Evolutionary conservation across 2,888 invertebrate species (phyloP).

Genomic region (Itoplectis maculator): DNA sequence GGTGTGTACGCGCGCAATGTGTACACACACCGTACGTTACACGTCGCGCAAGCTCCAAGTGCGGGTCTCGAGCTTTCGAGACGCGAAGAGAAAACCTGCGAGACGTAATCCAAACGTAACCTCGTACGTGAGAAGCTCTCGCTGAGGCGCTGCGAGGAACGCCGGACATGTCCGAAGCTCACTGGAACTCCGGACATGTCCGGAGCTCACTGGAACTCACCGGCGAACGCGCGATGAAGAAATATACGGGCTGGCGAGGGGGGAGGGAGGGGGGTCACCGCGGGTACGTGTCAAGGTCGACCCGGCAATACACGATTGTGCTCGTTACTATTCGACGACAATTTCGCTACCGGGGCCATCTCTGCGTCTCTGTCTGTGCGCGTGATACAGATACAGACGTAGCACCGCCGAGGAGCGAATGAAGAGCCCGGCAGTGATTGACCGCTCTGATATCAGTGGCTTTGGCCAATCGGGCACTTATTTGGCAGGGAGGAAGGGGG

Average conservation of each 20-base stretch:
- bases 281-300: conserved; percentile 39
- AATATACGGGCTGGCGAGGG: too few relatives aligned
- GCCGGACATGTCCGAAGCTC: conserved; percentile 20
- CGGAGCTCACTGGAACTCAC: conserved; percentile 34
- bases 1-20: conserved; percentile 13
- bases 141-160: neutral
- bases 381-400: too few relatives aligned
- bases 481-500: too few relatives aligned
- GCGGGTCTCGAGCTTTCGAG: neutral
- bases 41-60: too few relatives aligned
- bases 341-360: conserved; percentile 15
- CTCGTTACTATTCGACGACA: conserved; percentile 26
- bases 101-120: neutral
- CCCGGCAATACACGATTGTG: neutral
- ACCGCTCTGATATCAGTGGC: neutral
- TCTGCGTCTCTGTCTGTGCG: neutral
- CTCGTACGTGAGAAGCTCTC: conserved; percentile 7
- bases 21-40: neutral
- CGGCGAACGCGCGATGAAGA: conserved; percentile 18
- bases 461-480: neutral
- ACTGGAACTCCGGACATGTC: conserved; percentile 25
- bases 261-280: too few relatives aligned
- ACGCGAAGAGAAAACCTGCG: neutral
- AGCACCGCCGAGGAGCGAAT: neutral
- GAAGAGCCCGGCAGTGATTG: neutral